These are phyloP conservation scores for Cyaniris semiargus DNA, from an alignment of 2,888 invertebrate species.

Conservation along the genomic window DNA sequence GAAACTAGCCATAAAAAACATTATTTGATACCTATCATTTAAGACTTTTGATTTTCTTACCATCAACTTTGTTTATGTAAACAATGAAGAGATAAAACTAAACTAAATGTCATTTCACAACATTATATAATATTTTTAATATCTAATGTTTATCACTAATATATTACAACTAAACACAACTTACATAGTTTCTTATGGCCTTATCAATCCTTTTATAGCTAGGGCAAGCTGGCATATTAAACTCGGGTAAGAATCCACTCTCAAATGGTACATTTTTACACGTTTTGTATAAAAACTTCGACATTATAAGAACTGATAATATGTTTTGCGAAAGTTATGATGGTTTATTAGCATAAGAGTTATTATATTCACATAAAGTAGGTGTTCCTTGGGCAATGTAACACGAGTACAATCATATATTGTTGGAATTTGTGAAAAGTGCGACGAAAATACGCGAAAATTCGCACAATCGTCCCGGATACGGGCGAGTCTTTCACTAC, in stretches of 20 bases:
- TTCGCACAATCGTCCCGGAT: constrained; percentile 36
- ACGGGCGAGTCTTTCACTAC: constrained; percentile 52
- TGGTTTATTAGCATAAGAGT: background rate
- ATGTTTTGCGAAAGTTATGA: background rate
- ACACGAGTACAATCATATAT: background rate
- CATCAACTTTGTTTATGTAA: background rate
- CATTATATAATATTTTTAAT: constrained; percentile 19
- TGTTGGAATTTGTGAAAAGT: background rate
- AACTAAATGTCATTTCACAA: constrained; percentile 1
- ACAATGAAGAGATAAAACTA: background rate
- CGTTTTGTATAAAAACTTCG: constrained; percentile 67
- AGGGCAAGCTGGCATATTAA: constrained; percentile 50
- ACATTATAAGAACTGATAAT: constrained; percentile 46
- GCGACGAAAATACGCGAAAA: constrained; percentile 27
- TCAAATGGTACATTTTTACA: constrained; percentile 66
- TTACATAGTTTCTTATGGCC: constrained; percentile 47
- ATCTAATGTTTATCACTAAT: constrained; percentile 1
- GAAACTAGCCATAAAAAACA: background rate
- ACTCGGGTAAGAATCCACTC: constrained; percentile 61
- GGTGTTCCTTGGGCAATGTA: background rate
- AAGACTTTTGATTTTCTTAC: background rate
- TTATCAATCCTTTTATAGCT: constrained; percentile 57
- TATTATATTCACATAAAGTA: background rate
- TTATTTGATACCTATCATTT: background rate
- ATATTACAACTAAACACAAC: constrained; percentile 31